Percentiles rank a stretch among this genome's conserved stretches.
phyloP scores from a whole-genome alignment of 2,888 invertebrate species.

The Drosophila dives region DNA sequence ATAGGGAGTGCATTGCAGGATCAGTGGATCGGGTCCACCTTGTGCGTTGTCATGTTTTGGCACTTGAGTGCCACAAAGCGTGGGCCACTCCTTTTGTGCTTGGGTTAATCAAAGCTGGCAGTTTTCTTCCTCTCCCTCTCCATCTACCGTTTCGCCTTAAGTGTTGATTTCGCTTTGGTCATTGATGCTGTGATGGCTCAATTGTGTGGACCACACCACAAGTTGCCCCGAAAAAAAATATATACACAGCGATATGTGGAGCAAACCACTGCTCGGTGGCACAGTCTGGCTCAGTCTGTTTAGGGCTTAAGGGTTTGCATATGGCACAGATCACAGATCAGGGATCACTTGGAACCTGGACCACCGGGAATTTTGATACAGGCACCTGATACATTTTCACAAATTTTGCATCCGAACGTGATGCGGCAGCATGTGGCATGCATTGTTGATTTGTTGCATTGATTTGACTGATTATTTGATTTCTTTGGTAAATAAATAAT shows the following conservation, averaged over 20 bases:
- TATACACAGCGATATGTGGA: constrained; percentile 35
- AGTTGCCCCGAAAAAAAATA: constrained; percentile 60
- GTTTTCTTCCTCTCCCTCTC: constrained; percentile 22
- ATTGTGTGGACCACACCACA: constrained; percentile 71
- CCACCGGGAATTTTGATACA: constrained; percentile 41
- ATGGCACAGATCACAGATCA: constrained; percentile 41
- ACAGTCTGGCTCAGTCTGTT: constrained; percentile 4
- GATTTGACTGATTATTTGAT: background rate
- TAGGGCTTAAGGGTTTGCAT: constrained; percentile 42
- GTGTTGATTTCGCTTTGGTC: constrained; percentile 50
- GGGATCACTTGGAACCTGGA: constrained; percentile 18
- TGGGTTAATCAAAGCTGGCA: constrained; percentile 77
- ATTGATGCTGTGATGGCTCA: constrained; percentile 74
- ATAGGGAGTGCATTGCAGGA: constrained; percentile 18
- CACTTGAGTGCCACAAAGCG: constrained; percentile 69
- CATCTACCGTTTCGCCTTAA: background rate
- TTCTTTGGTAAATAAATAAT: background rate
- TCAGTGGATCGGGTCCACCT: constrained; percentile 36
- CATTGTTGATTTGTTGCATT: background rate
- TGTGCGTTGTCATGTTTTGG: constrained; percentile 78
- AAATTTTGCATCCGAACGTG: constrained; percentile 7
- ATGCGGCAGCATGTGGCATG: constrained; percentile 5
- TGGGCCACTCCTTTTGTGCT: constrained; percentile 61
- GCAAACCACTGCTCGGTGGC: constrained; percentile 26
- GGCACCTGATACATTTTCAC: constrained; percentile 11